Evolutionary conservation across 2,888 invertebrate species (phyloP), one percentile per base, ranked within the genome.

Genomic region (Phortica okadai): DNA sequence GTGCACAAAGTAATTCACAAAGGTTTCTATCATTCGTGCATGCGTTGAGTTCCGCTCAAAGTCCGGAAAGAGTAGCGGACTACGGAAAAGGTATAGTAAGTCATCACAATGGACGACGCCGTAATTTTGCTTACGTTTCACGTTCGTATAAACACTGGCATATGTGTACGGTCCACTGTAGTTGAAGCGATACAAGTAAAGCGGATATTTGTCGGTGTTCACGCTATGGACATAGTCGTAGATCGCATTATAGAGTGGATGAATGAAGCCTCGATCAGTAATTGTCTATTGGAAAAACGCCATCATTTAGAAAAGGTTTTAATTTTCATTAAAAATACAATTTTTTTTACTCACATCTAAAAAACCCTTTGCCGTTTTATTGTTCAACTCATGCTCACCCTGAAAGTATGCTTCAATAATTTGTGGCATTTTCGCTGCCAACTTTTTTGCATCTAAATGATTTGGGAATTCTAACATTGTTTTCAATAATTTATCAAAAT

Each of bases 21-120:
- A 86, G 0, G 86, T 82, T 45, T 89, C 83, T 1, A 92, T 90
- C 56, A 93, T 89, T 64, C 82, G 77, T 0, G 91, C 87, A 76
- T 93, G 92, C 0, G 79, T 82, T 0, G 90, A 90, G 59, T 85
- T 80, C 6, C 80, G 80, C 5, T 82, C 82, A 59, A 92, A 90
- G 69, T 90, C 90, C 0, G 87, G 81, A 82, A 93, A 92, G 1
- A 93, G 69, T 44, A 87, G 77, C 0, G 92, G 92, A 54, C 92
- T 90, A 58, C 91, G 91, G 79, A 93, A 93, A 5, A 93, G 84
- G 80, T 93, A 93, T 64, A 93, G 88, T 21, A 93, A 83, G 82
- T 93, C 93, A 83, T 93, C 93, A 79, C 93, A 93, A 82, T 93
- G 93, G 0, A 92, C 91, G 0, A 92, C 91, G 10, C 91, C 91